Evolutionary conservation across 2,797 vertebrate species (phyloP), one percentile per base, ranked within the genome.

Genomic region (Dallia pectoralis): DNA sequence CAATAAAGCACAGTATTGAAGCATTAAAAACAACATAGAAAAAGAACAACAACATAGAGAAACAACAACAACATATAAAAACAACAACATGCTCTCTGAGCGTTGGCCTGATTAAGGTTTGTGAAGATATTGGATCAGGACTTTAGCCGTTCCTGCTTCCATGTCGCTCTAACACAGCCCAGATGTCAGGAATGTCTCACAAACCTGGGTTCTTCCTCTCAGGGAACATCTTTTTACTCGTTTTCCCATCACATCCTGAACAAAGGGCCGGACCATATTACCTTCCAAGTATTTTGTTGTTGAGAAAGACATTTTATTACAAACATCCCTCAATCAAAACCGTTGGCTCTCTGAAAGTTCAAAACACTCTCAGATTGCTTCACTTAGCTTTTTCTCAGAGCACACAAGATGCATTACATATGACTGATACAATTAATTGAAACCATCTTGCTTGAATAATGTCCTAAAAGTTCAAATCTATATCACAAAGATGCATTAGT

Each of bases 181-280:
- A 81, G 80, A 84, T 86, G 82, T 77, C 69, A 76, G 64, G 44
- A 40, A 36, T 48, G 66, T 78, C 9, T 70, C 66, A 80, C 59
- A 53, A 48, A 44, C 68, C 49, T 44, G 56, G 18, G 63, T 73
- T 67, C 32, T 9, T 70, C 19, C 27, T 70, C 14, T 61, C n/a
- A 36, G 69, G 44, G 27, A 4, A 15, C 47, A 22, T 64, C 15
- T 7, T 64, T 16, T 16, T 29, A 27, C 4, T 63, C 4, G 5
- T 29, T 25, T 16, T 49, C 7, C 15, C 14, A 29, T 27, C 44
- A 49, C 30, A 47, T 69, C 47, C 47, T 49, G 27, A 33, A 53
- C 30, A 56, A 19, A 44, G 19, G 19, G 33, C 33, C 27, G 18
- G 27, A 36, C 36, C 22, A 11, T 44, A 44, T 22, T 44, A n/a